Percentiles rank a stretch among this genome's conserved stretches.
Evolutionary conservation across 2,888 invertebrate genomes (phyloP).

Genomic region (Automeris io): DNA sequence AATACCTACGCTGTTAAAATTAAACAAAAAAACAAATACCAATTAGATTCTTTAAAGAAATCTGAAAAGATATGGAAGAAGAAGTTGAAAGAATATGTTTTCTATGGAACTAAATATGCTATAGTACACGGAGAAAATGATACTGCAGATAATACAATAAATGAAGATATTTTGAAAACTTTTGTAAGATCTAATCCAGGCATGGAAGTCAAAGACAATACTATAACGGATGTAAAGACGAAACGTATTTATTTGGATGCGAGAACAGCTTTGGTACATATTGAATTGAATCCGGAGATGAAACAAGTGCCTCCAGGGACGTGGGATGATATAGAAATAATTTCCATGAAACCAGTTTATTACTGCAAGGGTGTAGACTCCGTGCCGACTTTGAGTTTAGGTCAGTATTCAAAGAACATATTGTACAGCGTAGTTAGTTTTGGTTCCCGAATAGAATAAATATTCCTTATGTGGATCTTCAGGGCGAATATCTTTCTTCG

Average conservation of each 20-base stretch:
- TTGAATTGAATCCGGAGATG: slow-evolving; percentile 40
- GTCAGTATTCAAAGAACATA: slow-evolving; percentile 31
- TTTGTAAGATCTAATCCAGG: slow-evolving; percentile 27
- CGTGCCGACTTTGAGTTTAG: slow-evolving; percentile 30
- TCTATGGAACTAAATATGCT: slow-evolving; percentile 41
- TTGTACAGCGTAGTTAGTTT: not conserved
- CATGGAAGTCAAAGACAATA: slow-evolving; percentile 27
- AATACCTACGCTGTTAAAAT: slow-evolving; percentile 50
- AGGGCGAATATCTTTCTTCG: too few relatives aligned
- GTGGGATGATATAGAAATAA: slow-evolving; percentile 41
- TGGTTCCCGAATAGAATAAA: too few relatives aligned
- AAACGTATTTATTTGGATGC: slow-evolving; percentile 49
- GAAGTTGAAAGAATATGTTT: slow-evolving; percentile 50
- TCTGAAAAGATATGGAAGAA: slow-evolving; percentile 33
- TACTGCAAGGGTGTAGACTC: slow-evolving; percentile 36
- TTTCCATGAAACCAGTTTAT: slow-evolving; percentile 45
- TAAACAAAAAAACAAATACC: slow-evolving; percentile 24
- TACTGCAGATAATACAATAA: slow-evolving; percentile 14
- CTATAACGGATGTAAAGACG: slow-evolving; percentile 33
- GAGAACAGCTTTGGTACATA: slow-evolving; percentile 43
- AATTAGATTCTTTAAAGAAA: slow-evolving; percentile 19
- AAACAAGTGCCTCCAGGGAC: slow-evolving; percentile 35
- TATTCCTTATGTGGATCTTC: too few relatives aligned
- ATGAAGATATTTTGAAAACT: slow-evolving; percentile 26
- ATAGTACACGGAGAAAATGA: slow-evolving; percentile 25